phyloP scores from a whole-genome alignment of 2,797 vertebrate genomes.

The Clarias pachynema region DNA sequence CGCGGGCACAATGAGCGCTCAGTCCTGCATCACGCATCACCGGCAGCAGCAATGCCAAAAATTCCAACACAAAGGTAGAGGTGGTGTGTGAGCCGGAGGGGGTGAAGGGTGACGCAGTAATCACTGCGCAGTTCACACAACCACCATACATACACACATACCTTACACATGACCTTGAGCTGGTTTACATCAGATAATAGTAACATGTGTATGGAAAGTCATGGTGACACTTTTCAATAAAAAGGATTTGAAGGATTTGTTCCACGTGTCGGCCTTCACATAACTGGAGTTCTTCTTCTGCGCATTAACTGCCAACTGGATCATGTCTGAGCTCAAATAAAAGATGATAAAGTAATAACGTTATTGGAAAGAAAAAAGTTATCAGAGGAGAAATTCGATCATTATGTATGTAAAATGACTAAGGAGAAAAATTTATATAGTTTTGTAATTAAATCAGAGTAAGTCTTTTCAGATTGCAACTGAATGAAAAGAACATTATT shows the following conservation, averaged over 20 bases:
- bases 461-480: not conserved
- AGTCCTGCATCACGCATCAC: constrained; percentile 79
- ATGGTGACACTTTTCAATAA: constrained; percentile 7
- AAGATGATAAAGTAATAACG: not conserved
- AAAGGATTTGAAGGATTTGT: constrained; percentile 11
- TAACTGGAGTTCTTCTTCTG: not conserved
- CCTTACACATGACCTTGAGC: constrained; percentile 12
- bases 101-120: constrained; percentile 21
- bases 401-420: not conserved
- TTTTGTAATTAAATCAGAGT: not conserved
- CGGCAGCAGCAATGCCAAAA: constrained; percentile 80
- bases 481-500: not conserved
- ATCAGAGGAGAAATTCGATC: not conserved
- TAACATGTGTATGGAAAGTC: not conserved
- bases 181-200: constrained; percentile 26
- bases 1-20: constrained; percentile 76
- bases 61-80: constrained; percentile 78
- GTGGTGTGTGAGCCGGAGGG: constrained; percentile 52
- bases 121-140: constrained; percentile 32
- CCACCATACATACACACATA: constrained; percentile 10
- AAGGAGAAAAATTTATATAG: not conserved
- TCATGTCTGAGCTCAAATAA: not conserved
- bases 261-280: not conserved
- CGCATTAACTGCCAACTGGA: not conserved
- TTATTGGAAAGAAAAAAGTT: not conserved